Percentiles rank a stretch among this genome's conserved stretches.
Conservation (phyloP, 2,888 invertebrate species). For the Drosophila prostipennis region DNA sequence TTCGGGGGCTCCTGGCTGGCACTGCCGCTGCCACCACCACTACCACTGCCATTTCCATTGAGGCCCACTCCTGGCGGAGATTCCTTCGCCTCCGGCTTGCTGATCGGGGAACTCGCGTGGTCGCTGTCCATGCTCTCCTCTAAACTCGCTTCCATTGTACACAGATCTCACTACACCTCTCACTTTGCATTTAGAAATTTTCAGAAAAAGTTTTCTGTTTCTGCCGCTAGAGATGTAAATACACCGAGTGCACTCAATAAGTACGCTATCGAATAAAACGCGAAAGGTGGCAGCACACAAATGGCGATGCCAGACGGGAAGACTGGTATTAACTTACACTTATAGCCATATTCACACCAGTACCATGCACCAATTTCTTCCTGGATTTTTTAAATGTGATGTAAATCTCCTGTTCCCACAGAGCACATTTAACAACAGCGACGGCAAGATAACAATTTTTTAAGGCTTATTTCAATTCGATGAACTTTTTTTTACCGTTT, state of each 20-base stretch:
- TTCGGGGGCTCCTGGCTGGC: slow-evolving; percentile 53
- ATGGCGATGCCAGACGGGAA: background rate
- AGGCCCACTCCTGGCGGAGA: slow-evolving; percentile 49
- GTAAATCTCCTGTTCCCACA: too few species aligned
- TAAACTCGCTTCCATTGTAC: slow-evolving; percentile 63
- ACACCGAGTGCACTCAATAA: slow-evolving; percentile 19
- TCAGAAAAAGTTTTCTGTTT: slow-evolving; percentile 56
- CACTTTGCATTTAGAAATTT: slow-evolving; percentile 50
- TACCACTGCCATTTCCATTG: slow-evolving; percentile 53
- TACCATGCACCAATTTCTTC: too few species aligned
- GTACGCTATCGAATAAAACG: slow-evolving; percentile 28
- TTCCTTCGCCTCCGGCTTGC: slow-evolving; percentile 19
- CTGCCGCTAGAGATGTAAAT: slow-evolving; percentile 67
- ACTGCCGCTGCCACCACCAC: slow-evolving; percentile 16
- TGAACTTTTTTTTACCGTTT: too few species aligned
- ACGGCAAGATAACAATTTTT: too few species aligned
- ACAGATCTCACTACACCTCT: slow-evolving; percentile 27
- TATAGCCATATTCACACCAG: too few species aligned
- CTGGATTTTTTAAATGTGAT: too few species aligned
- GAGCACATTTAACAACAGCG: too few species aligned
- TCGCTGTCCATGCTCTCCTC: slow-evolving; percentile 67
- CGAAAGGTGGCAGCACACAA: background rate
- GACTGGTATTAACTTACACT: too few species aligned
- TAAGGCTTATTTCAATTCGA: too few species aligned
- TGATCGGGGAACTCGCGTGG: slow-evolving; percentile 33